Conservation (phyloP, 2,113 vertebrate species). For the rabbit (Oryctolagus cuniculus) region DNA sequence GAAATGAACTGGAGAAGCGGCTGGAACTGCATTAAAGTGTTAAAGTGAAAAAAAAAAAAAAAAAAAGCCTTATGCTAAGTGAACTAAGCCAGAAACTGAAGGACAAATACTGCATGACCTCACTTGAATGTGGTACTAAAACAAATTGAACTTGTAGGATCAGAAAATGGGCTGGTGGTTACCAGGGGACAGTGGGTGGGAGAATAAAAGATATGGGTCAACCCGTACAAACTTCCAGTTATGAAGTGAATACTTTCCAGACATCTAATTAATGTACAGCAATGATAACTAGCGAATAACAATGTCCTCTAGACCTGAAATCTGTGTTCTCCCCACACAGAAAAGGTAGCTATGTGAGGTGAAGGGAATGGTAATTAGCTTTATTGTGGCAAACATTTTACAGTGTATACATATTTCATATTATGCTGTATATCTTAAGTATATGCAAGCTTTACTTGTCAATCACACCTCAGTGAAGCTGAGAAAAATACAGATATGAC, state of each 20-base stretch:
- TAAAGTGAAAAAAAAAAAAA: too few relatives aligned
- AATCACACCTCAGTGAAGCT: not conserved
- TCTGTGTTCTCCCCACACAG: not conserved
- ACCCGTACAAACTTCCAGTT: not conserved
- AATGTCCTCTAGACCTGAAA: not conserved
- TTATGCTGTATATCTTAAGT: not conserved
- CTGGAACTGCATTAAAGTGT: constrained; percentile 66
- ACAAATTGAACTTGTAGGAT: not conserved
- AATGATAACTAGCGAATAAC: not conserved
- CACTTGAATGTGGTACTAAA: not conserved
- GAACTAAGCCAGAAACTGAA: not conserved
- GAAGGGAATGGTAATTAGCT: not conserved
- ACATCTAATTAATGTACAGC: not conserved
- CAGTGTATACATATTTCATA: not conserved
- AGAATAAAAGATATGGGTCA: not conserved
- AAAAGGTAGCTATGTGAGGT: not conserved
- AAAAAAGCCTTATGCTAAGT: not conserved
- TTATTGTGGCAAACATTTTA: not conserved
- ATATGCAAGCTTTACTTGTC: not conserved
- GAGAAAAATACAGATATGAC: not conserved
- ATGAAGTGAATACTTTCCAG: not conserved
- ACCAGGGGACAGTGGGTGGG: not conserved
- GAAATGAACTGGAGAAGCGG: constrained; percentile 89
- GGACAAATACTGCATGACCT: too few relatives aligned
- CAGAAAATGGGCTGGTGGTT: not conserved